phyloP scores from a whole-genome alignment of 2,888 invertebrate genomes.

The Iselma pallidipennis region DNA sequence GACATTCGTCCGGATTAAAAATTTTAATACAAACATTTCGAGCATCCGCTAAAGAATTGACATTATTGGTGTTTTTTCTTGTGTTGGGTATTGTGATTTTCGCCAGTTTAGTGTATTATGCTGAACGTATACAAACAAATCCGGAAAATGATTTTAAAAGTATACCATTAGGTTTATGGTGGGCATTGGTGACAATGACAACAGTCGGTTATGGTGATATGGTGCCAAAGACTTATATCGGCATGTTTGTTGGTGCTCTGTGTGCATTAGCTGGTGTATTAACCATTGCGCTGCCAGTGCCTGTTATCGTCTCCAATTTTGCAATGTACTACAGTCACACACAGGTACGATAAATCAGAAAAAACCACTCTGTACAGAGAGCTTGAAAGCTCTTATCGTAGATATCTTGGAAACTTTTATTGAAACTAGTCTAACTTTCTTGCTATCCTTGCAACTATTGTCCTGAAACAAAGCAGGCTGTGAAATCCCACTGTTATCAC shows the following conservation, averaged over 20 bases:
- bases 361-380: background rate
- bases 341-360: constrained; percentile 53
- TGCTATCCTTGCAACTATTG: too few species aligned
- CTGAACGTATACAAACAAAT: constrained; percentile 88
- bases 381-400: background rate
- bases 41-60: constrained; percentile 95
- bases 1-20: constrained; percentile 96
- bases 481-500: too few species aligned
- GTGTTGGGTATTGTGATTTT: constrained; percentile 98
- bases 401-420: background rate
- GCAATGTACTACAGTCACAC: constrained; percentile 96
- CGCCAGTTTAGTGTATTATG: constrained; percentile 97
- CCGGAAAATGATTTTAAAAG: constrained; percentile 98
- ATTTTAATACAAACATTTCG: constrained; percentile 98
- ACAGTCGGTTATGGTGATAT: constrained; percentile 98
- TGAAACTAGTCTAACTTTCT: background rate
- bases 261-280: constrained; percentile 98
- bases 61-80: constrained; percentile 95
- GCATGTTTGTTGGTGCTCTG: constrained; percentile 97
- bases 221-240: constrained; percentile 97
- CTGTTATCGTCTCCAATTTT: constrained; percentile 99
- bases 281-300: constrained; percentile 97
- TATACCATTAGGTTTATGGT: constrained; percentile 97
- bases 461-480: too few species aligned
- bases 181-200: constrained; percentile 99